A percentile compares a stretch with the other conserved stretches of the same genome.
phyloP scores from a whole-genome alignment of 2,888 invertebrate species.

The Himalopsyche tibetana region DNA sequence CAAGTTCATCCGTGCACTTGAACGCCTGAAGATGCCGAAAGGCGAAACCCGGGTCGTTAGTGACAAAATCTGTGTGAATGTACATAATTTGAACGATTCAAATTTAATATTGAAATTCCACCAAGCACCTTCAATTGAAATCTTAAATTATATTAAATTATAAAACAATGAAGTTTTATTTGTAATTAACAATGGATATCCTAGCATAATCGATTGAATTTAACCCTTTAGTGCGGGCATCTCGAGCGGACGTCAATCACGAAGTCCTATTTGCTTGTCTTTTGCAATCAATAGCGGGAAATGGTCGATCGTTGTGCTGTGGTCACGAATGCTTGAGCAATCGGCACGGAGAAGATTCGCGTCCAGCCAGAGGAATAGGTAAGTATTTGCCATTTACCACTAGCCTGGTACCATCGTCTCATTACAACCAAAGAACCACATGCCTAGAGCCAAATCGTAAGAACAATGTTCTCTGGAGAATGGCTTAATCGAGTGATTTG shows the following conservation, averaged over 20 bases:
- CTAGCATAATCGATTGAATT: background rate
- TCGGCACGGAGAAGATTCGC: conserved; percentile 56
- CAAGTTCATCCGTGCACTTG: too few species aligned
- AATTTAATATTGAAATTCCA: too few species aligned
- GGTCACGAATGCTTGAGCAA: conserved; percentile 64
- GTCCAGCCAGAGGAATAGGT: conserved; percentile 44
- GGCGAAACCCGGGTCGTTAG: too few species aligned
- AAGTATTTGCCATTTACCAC: too few species aligned
- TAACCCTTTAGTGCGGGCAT: conserved; percentile 31
- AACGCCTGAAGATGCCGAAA: too few species aligned
- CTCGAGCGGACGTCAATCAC: conserved; percentile 38
- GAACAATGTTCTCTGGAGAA: conserved; percentile 1
- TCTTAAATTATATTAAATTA: too few species aligned
- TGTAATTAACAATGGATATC: background rate
- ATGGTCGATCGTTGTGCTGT: conserved; percentile 55
- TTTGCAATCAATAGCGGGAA: conserved; percentile 56
- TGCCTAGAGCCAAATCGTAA: conserved; percentile 18
- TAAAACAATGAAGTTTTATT: too few species aligned
- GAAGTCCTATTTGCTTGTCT: conserved; percentile 44
- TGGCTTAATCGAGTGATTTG: background rate
- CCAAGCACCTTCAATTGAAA: too few species aligned
- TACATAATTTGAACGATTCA: too few species aligned
- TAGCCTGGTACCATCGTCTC: background rate
- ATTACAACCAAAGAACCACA: background rate
- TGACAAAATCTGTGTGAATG: too few species aligned